These are phyloP conservation scores for Spodoptera litura DNA, from an alignment of 1,140 invertebrate genomes.

Conservation along the genomic window DNA sequence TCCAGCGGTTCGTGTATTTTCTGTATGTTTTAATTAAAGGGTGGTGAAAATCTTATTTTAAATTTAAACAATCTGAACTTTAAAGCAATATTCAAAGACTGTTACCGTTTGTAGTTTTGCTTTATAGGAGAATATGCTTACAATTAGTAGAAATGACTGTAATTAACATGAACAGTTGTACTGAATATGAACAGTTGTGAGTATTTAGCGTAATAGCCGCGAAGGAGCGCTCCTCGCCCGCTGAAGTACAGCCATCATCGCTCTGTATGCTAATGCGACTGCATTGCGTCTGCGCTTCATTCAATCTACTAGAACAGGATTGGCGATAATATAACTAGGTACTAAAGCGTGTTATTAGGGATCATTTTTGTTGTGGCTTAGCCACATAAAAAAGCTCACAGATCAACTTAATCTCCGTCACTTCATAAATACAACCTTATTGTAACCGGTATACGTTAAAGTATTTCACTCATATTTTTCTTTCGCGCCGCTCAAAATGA, in stretches of 20 bases:
- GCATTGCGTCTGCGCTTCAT: slow-evolving; percentile 43
- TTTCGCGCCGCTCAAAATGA: slow-evolving; percentile 42
- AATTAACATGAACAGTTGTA: too few relatives aligned
- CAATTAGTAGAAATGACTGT: too few relatives aligned
- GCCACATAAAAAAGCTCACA: neutral
- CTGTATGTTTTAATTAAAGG: too few relatives aligned
- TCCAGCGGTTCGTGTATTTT: too few relatives aligned
- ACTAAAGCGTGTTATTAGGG: neutral
- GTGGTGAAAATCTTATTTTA: too few relatives aligned
- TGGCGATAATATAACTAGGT: neutral
- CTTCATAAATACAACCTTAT: slow-evolving; percentile 21
- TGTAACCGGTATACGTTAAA: neutral
- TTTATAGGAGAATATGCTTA: too few relatives aligned
- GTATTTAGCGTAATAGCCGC: neutral
- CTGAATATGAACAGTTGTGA: too few relatives aligned
- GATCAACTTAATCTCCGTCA: slow-evolving; percentile 7
- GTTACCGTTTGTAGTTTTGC: too few relatives aligned
- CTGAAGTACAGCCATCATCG: slow-evolving; percentile 14
- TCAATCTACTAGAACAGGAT: neutral
- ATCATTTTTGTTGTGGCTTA: neutral
- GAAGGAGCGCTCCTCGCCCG: too few relatives aligned
- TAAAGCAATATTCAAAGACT: too few relatives aligned
- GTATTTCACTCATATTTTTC: slow-evolving; percentile 40
- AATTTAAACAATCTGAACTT: too few relatives aligned
- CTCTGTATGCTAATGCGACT: slow-evolving; percentile 40